These are phyloP conservation scores for Vulpes lagopus DNA, from an alignment of 2,113 vertebrate genomes.

Conservation along the genomic window DNA sequence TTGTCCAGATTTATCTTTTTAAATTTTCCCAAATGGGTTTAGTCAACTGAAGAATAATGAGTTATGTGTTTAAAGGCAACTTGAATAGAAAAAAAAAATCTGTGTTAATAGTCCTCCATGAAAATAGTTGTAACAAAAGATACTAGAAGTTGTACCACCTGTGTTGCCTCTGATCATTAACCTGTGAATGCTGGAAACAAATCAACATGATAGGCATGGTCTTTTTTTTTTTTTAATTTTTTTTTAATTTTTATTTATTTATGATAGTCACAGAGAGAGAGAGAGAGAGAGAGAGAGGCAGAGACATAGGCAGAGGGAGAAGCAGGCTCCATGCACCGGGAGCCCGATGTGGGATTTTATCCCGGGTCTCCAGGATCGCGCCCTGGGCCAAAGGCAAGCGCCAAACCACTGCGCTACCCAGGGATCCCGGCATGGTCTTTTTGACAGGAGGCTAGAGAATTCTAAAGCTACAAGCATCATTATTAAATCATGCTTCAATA, in stretches of 20 bases:
- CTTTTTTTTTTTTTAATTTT: too few relatives aligned
- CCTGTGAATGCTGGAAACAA: background rate
- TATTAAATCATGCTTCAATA: constrained; percentile 46
- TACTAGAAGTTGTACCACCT: background rate
- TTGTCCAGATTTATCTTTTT: constrained; percentile 26
- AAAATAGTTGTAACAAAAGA: constrained; percentile 43
- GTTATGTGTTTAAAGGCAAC: background rate
- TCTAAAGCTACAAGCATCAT: constrained; percentile 33
- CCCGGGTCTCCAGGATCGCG: too few relatives aligned
- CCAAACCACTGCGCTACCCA: too few relatives aligned
- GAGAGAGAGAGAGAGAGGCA: too few relatives aligned
- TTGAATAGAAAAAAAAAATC: constrained; percentile 21
- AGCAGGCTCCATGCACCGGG: too few relatives aligned
- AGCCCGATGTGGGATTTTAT: too few relatives aligned
- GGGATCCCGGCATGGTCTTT: background rate
- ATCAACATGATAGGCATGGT: background rate
- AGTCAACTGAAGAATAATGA: constrained; percentile 47
- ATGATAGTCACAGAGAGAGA: too few relatives aligned
- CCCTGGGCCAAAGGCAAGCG: too few relatives aligned
- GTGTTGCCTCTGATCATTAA: background rate
- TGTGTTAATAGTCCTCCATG: background rate
- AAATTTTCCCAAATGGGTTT: constrained; percentile 39
- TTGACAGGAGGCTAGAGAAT: constrained; percentile 5
- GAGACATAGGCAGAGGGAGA: too few relatives aligned
- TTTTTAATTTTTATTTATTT: too few relatives aligned